Evolutionary conservation across 2,113 vertebrate genomes (phyloP).

Genomic region (Ceyx margarethae): DNA sequence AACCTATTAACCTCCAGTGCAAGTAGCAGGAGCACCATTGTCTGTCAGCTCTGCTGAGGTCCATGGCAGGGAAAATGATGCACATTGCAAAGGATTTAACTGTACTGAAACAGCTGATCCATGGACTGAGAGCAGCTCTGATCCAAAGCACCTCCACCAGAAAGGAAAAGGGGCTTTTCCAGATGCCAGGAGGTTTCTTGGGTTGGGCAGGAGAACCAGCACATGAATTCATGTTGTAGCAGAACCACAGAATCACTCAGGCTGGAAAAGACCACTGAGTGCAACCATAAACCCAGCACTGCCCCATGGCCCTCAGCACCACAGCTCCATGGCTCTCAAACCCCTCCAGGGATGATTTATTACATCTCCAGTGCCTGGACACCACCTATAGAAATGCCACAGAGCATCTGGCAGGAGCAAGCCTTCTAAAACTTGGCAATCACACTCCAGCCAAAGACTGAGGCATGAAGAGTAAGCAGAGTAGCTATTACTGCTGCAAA

Average conservation of each 20-base stretch:
- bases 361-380: not conserved
- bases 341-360: not conserved
- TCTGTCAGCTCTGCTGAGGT: not conserved
- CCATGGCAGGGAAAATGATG: fast-evolving
- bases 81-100: not conserved
- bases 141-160: not conserved
- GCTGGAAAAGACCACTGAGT: not conserved
- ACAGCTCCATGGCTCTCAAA: not conserved
- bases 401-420: not conserved
- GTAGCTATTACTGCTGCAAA: not conserved
- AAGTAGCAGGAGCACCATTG: not conserved
- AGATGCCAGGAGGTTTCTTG: not conserved
- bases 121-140: not conserved
- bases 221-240: not conserved
- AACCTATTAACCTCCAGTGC: not conserved
- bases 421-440: not conserved
- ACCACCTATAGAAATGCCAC: not conserved
- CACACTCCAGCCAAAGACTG: not conserved
- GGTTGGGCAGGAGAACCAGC: not conserved
- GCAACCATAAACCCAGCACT: not conserved
- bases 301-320: not conserved
- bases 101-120: not conserved
- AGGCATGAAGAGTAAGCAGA: not conserved
- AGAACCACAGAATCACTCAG: not conserved
- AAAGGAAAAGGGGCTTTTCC: not conserved